Percentiles rank a stretch among this genome's conserved stretches.
phyloP scores from a whole-genome alignment of 1,140 invertebrate species.

The Dendrolimus punctatus region DNA sequence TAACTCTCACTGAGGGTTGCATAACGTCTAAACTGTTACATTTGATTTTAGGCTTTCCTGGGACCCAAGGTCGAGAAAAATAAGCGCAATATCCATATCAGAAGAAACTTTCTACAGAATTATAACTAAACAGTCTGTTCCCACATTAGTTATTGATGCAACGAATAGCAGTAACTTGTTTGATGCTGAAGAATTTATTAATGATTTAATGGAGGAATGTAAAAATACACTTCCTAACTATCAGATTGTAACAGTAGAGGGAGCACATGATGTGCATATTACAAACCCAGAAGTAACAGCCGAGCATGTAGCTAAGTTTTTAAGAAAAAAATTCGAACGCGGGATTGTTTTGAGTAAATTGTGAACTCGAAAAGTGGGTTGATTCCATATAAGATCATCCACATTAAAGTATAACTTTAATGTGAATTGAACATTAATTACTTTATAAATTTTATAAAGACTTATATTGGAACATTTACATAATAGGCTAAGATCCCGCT shows the following conservation, averaged over 20 bases:
- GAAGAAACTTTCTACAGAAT: constrained; percentile 15
- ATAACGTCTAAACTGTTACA: background rate
- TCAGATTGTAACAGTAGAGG: constrained; percentile 12
- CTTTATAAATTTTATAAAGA: no score
- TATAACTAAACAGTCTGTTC: constrained; percentile 14
- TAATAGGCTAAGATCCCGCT: no score
- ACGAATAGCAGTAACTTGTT: constrained; percentile 8
- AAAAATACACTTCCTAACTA: constrained; percentile 13
- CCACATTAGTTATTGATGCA: constrained; percentile 15
- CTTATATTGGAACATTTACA: no score
- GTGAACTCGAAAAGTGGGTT: background rate
- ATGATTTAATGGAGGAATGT: constrained; percentile 11
- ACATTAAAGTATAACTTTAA: no score
- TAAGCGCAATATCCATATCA: constrained; percentile 15
- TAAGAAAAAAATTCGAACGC: constrained; percentile 4
- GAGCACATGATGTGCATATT: constrained; percentile 30
- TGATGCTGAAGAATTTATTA: constrained; percentile 10
- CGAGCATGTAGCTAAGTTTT: constrained; percentile 6
- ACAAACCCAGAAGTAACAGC: constrained; percentile 16
- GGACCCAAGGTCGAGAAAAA: constrained; percentile 27
- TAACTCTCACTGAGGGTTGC: no score
- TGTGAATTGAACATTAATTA: no score
- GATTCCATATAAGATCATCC: no score
- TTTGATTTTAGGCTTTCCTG: constrained; percentile 27
- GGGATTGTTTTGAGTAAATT: constrained; percentile 3